Evolutionary conservation across 92 coral and sea anemone genomes (phyloP).

Genomic region (Nematostella vectensis): DNA sequence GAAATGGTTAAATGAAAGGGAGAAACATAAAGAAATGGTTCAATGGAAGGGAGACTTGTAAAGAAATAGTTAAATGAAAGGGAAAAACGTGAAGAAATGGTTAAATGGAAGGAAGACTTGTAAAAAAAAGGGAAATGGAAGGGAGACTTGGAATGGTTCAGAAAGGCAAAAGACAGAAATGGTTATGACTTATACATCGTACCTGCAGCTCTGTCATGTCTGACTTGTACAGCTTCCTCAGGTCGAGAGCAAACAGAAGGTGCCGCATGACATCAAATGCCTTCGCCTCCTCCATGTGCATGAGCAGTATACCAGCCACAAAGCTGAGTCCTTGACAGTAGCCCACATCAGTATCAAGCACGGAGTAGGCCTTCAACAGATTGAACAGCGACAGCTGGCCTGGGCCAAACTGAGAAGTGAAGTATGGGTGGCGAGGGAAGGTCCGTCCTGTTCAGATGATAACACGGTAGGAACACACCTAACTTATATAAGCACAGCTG

Average conservation of each 20-base stretch:
- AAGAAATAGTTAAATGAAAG: no score
- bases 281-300: constrained; percentile 89
- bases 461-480: not conserved
- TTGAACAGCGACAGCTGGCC: constrained; percentile 89
- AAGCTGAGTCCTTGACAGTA: constrained; percentile 98
- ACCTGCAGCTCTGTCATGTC: constrained; percentile 96
- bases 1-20: no score
- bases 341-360: constrained; percentile 89
- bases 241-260: constrained; percentile 51
- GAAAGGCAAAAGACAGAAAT: no score
- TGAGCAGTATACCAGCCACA: constrained; percentile 90
- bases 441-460: constrained; percentile 64
- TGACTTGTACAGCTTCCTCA: constrained; percentile 87
- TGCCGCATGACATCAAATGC: constrained; percentile 82
- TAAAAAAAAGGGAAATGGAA: no score
- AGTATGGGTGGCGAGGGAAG: constrained; percentile 92
- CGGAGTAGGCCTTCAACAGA: constrained; percentile 87
- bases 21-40: no score
- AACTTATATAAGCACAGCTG: no score
- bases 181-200: no score
- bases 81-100: no score
- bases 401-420: constrained; percentile 76
- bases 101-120: no score
- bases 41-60: no score
- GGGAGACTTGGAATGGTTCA: no score